phyloP scores from a whole-genome alignment of 2,797 vertebrate genomes.

The Threskiornis aethiopicus region DNA sequence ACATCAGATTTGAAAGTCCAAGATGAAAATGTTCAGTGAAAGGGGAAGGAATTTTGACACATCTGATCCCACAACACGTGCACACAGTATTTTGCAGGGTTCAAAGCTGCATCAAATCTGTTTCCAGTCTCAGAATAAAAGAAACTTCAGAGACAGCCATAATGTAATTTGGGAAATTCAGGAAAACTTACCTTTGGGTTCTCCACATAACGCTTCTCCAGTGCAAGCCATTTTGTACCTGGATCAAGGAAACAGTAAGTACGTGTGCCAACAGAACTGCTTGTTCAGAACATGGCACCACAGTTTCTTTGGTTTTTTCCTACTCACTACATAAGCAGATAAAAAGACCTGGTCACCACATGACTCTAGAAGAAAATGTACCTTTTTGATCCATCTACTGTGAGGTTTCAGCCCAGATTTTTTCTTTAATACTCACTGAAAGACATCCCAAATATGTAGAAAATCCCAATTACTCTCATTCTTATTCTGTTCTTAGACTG shows the following conservation, averaged over 20 bases:
- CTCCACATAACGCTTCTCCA: not conserved
- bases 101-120: not conserved
- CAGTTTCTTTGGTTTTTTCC: not conserved
- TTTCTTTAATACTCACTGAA: not conserved
- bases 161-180: not conserved
- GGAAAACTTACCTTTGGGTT: not conserved
- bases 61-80: rapidly evolving
- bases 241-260: not conserved
- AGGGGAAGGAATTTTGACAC: not conserved
- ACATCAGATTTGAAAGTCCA: not conserved
- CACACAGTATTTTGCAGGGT: not conserved
- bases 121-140: not conserved
- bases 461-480: not conserved
- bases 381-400: not conserved
- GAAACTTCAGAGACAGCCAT: not conserved
- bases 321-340: not conserved
- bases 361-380: not conserved
- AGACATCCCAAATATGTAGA: not conserved
- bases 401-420: not conserved
- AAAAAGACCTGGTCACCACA: not conserved
- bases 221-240: not conserved
- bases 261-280: not conserved
- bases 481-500: not conserved
- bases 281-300: not conserved
- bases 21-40: not conserved